A percentile compares a stretch with the other conserved stretches of the same genome.
phyloP scores from a whole-genome alignment of 1,140 invertebrate species.

The Achatina immaculata region DNA sequence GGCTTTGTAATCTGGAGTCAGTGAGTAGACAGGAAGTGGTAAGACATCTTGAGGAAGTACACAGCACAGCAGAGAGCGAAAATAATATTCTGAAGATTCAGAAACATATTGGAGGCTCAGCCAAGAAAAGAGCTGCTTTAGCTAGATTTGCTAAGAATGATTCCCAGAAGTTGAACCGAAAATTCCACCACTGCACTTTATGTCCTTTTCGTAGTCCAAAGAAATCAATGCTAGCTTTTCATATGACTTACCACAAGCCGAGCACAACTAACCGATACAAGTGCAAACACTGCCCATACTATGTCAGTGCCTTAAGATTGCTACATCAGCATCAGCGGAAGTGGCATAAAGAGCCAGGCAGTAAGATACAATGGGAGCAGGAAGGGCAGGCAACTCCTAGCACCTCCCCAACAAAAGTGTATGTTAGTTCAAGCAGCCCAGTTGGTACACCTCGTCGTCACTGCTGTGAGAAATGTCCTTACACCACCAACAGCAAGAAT shows the following conservation, averaged over 20 bases:
- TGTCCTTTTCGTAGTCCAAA: constrained; percentile 83
- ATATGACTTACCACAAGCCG: constrained; percentile 81
- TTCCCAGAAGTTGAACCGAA: constrained; percentile 23
- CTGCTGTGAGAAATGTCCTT: constrained; percentile 69
- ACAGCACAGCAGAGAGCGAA: constrained; percentile 46
- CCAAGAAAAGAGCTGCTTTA: background rate
- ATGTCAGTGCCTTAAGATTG: constrained; percentile 75
- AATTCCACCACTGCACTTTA: constrained; percentile 75
- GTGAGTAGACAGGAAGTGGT: constrained; percentile 35
- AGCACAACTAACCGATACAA: constrained; percentile 79
- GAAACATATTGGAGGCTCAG: constrained; percentile 27
- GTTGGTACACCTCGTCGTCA: constrained; percentile 48
- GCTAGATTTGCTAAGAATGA: background rate
- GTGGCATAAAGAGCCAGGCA: constrained; percentile 61
- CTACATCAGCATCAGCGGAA: constrained; percentile 68
- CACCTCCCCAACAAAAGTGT: constrained; percentile 37
- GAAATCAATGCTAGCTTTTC: constrained; percentile 77
- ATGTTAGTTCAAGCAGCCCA: background rate
- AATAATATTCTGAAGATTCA: constrained; percentile 47
- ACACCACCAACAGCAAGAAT: constrained; percentile 79
- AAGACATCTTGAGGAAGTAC: constrained; percentile 48
- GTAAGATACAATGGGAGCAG: constrained; percentile 25
- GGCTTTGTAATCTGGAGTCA: constrained; percentile 58
- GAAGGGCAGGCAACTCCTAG: constrained; percentile 44
- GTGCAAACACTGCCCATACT: constrained; percentile 85